These are phyloP conservation scores for Erpobdella octoculata DNA, from an alignment of 2,888 invertebrate species.

Conservation along the genomic window DNA sequence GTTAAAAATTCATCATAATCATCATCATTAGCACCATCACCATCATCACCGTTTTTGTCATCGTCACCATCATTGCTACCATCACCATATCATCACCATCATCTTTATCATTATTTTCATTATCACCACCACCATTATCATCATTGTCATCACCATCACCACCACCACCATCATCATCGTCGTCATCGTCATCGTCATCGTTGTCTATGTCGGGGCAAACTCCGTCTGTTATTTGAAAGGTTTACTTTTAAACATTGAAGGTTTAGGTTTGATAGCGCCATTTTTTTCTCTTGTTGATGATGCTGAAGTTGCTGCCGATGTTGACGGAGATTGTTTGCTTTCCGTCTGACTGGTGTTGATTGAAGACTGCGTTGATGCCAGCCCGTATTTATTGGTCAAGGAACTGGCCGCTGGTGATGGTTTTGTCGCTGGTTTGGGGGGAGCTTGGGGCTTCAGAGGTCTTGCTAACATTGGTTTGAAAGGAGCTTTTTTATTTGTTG, in stretches of 20 bases:
- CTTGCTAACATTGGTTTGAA: background rate
- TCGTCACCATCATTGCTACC: background rate
- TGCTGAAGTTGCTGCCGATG: background rate
- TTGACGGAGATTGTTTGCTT: background rate
- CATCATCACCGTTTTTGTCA: background rate
- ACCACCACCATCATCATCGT: background rate
- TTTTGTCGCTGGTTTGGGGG: background rate
- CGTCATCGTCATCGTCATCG: background rate
- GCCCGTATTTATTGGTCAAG: background rate
- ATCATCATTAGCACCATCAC: background rate
- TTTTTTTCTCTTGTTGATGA: background rate
- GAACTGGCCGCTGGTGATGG: no score
- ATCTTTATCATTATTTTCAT: slow-evolving; percentile 1
- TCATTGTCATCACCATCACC: slow-evolving; percentile 1
- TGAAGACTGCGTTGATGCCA: background rate
- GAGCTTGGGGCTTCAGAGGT: background rate
- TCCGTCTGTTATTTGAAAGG: background rate
- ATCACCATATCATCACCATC: background rate
- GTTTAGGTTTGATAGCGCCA: no score
- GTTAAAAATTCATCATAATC: no score
- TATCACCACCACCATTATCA: background rate
- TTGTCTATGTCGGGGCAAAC: no score
- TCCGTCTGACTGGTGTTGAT: background rate
- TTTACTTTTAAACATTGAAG: background rate
- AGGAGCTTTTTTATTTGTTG: background rate